These are phyloP conservation scores for Papilio protenor DNA, from an alignment of 2,888 invertebrate genomes.

Conservation along the genomic window DNA sequence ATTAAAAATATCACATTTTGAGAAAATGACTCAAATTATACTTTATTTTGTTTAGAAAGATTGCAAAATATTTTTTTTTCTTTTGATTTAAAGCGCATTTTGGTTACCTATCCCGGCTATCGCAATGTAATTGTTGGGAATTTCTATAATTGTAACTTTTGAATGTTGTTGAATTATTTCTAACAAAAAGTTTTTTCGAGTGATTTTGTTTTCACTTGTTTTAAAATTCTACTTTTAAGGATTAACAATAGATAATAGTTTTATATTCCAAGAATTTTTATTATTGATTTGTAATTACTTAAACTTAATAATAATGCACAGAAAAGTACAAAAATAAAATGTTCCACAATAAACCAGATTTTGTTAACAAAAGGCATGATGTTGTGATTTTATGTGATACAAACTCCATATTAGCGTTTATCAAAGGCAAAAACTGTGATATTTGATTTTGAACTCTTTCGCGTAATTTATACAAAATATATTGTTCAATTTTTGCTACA, in stretches of 20 bases:
- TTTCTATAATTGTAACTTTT: conserved; percentile 16
- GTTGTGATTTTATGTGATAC: conserved; percentile 51
- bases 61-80: conserved; percentile 39
- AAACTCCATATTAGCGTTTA: conserved; percentile 47
- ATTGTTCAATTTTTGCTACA: conserved; percentile 39
- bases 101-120: conserved; percentile 52
- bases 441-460: conserved; percentile 58
- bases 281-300: conserved; percentile 54
- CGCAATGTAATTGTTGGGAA: conserved; percentile 58
- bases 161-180: conserved; percentile 50
- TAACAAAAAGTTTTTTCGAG: conserved; percentile 52
- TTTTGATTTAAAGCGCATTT: conserved; percentile 70
- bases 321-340: conserved; percentile 75
- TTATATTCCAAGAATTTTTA: conserved; percentile 52
- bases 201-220: conserved; percentile 51
- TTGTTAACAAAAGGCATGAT: conserved; percentile 42
- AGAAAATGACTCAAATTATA: neutral
- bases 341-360: conserved; percentile 68
- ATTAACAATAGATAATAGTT: conserved; percentile 57
- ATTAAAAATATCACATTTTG: neutral
- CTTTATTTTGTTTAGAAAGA: neutral
- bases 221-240: conserved; percentile 47
- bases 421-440: conserved; percentile 73
- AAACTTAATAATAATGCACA: conserved; percentile 70
- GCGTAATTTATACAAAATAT: conserved; percentile 43